phyloP scores from a whole-genome alignment of 2,797 vertebrate species.

The Sebastes iracundus region DNA sequence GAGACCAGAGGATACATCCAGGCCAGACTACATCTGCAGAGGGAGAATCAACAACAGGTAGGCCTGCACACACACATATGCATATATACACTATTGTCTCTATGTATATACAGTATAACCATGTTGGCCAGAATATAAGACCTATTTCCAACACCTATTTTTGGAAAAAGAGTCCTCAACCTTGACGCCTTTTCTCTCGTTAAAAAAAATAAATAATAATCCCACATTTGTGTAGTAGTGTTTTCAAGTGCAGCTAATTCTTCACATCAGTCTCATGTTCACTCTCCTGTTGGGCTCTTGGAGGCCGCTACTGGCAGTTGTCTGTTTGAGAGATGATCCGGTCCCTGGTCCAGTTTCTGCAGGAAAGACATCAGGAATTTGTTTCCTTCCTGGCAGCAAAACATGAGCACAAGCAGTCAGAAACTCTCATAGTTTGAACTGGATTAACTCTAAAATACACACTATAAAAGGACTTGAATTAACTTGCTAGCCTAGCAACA shows the following conservation, averaged over 20 bases:
- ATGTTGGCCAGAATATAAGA: not conserved
- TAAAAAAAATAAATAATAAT: not conserved
- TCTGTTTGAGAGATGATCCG: not conserved
- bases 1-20: constrained; percentile 96
- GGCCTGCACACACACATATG: not conserved
- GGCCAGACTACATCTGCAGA: constrained; percentile 92
- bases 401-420: not conserved
- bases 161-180: not conserved
- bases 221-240: too few relatives aligned
- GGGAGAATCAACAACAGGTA: constrained; percentile 96
- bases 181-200: not conserved
- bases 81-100: not conserved
- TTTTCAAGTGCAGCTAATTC: too few relatives aligned
- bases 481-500: not conserved
- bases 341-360: not conserved
- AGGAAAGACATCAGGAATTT: not conserved
- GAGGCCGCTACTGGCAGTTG: not conserved
- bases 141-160: not conserved
- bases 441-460: not conserved
- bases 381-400: not conserved
- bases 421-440: not conserved
- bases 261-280: not conserved
- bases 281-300: not conserved
- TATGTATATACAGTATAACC: not conserved
- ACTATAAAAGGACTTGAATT: not conserved